Conservation (phyloP, 2,113 vertebrate genomes). For the Mormyrus lacerda region DNA sequence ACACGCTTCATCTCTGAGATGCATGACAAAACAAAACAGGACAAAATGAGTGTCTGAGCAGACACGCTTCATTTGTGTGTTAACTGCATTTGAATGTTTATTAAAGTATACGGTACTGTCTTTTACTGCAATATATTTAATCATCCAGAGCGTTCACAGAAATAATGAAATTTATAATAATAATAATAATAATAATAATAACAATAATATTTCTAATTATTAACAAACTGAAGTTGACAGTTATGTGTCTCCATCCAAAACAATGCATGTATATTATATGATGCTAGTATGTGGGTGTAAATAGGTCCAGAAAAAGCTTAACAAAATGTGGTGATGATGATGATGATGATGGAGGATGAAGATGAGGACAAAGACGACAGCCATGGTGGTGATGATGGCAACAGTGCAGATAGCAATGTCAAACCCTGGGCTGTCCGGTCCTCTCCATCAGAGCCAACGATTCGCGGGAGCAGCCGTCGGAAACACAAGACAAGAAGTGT, state of each 20-base stretch:
- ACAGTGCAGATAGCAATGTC: slow-evolving; percentile 12
- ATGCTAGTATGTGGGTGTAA: slow-evolving; percentile 42
- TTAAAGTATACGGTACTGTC: slow-evolving; percentile 38
- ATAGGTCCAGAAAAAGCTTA: slow-evolving; percentile 34
- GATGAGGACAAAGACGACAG: background rate
- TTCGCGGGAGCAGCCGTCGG: background rate
- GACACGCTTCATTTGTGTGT: background rate
- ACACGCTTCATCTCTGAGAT: background rate
- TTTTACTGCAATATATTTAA: slow-evolving; percentile 23
- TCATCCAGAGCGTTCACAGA: slow-evolving; percentile 44
- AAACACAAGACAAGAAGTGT: background rate
- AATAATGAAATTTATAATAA: slow-evolving; percentile 43
- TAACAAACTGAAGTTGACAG: slow-evolving; percentile 53
- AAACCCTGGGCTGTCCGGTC: slow-evolving; percentile 16
- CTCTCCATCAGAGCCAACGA: slow-evolving; percentile 38
- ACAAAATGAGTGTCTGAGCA: background rate
- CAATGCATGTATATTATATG: slow-evolving; percentile 46
- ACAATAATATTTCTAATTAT: slow-evolving; percentile 39
- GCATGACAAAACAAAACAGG: background rate
- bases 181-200: slow-evolving; percentile 27
- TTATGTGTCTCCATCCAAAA: slow-evolving; percentile 50
- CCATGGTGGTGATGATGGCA: slow-evolving; percentile 8
- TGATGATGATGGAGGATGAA: background rate
- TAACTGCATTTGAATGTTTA: slow-evolving; percentile 48
- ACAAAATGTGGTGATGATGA: slow-evolving; percentile 13